Evolutionary conservation across 2,888 invertebrate genomes (phyloP), one percentile per base, ranked within the genome.

Genomic region (Entomobrya multifasciata): DNA sequence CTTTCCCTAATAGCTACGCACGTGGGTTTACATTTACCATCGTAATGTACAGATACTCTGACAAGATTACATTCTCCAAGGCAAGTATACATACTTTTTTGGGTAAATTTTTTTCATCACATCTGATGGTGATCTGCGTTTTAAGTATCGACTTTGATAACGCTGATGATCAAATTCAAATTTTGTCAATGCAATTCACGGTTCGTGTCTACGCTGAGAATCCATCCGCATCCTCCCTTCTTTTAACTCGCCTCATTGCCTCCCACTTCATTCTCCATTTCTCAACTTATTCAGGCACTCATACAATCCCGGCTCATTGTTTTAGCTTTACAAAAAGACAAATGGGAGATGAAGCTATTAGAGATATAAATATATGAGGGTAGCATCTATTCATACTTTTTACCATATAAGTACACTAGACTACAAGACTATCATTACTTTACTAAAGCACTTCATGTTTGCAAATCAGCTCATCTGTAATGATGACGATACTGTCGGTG

Each of bases 1-100:
- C 62, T 83, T 83, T 65, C 67, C 76, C 83, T 83, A 67, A 83
- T 65, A 65, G 67, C 25, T 83, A 76, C 83, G 77, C 76, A 83
- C 67, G 49, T 82, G n/a, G n/a, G n/a, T n/a, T n/a, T n/a, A n/a
- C n/a, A n/a, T n/a, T n/a, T n/a, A n/a, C n/a, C n/a, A n/a, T n/a
- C n/a, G n/a, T n/a, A n/a, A 36, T 8, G 4, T 36, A 8, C 36
- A 36, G 8, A 36, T 36, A 36, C 36, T 36, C 36, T 36, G 8
- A 36, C 36, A 8, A 36, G 8, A 49, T 15, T 13, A 49, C n/a
- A n/a, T n/a, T 49, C n/a, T 49, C 49, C 8, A 36, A 36, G 5
- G 5, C 4, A 36, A 36, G 5, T 8, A 36, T 8, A 36, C 36
- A 36, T 8, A 36, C 36, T 4, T 6, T 4, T 36, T 36, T 36